A percentile compares a stretch with the other conserved stretches of the same genome.
These are phyloP conservation scores for Pterophyllum scalare DNA, from an alignment of 2,113 vertebrate species.

Conservation along the genomic window DNA sequence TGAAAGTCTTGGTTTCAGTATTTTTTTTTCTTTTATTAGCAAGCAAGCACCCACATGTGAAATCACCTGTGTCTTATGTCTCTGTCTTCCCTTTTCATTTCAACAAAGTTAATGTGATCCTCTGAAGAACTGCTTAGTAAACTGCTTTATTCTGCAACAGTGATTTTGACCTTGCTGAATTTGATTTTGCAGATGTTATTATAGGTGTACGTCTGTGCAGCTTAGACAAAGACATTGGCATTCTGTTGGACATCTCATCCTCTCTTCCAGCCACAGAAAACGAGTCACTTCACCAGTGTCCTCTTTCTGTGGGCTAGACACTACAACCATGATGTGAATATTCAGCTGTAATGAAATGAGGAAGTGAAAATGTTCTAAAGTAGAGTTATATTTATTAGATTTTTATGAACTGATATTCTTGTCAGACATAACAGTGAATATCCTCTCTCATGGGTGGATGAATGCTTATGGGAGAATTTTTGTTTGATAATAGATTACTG, in stretches of 20 bases:
- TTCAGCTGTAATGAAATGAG: slow-evolving; percentile 6
- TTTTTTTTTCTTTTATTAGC: background rate
- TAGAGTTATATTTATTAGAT: background rate
- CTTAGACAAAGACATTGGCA: background rate
- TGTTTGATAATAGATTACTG: background rate
- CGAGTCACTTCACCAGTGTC: background rate
- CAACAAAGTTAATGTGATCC: background rate
- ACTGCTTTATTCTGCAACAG: background rate
- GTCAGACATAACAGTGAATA: background rate
- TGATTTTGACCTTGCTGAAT: background rate
- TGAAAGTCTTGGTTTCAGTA: background rate
- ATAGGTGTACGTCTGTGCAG: background rate
- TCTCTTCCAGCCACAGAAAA: slow-evolving; percentile 31
- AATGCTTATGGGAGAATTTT: background rate
- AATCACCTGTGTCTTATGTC: background rate
- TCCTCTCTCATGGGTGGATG: background rate
- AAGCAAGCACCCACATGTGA: background rate
- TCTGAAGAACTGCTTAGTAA: background rate
- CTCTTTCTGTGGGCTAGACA: background rate
- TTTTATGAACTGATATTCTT: background rate
- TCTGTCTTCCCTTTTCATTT: slow-evolving; percentile 8
- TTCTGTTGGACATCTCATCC: background rate
- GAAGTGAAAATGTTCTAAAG: slow-evolving; percentile 38
- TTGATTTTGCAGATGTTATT: background rate
- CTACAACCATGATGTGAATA: slow-evolving; percentile 5